Conservation (phyloP, 2,113 vertebrate species). For the Platycercus adscitus region DNA sequence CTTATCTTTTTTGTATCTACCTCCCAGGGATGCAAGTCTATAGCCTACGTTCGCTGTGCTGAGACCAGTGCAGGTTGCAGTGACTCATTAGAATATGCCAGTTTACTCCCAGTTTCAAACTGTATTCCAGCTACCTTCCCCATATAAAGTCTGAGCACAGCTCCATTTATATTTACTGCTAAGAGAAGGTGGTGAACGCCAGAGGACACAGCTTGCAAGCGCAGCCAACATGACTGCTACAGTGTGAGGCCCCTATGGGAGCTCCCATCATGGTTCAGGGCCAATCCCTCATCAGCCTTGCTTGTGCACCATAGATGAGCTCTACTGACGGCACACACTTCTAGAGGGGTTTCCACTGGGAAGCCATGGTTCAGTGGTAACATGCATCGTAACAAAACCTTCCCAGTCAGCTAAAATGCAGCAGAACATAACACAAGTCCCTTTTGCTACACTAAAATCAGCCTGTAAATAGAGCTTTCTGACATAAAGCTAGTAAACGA, state of each 20-base stretch:
- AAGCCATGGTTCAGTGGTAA: not conserved
- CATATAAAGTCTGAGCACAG: not conserved
- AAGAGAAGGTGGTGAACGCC: not conserved
- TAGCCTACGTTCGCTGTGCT: not conserved
- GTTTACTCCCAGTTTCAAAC: not conserved
- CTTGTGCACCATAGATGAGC: accelerated
- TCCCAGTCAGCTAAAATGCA: not conserved
- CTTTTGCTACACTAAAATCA: not conserved
- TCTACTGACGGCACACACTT: not conserved
- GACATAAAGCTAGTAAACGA: not conserved
- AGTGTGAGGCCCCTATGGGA: not conserved
- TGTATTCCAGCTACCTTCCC: not conserved
- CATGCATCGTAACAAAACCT: accelerated
- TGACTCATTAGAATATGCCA: not conserved
- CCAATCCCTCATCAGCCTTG: not conserved
- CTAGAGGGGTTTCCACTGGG: not conserved
- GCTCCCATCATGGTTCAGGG: accelerated
- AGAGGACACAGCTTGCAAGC: not conserved
- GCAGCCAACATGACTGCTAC: accelerated
- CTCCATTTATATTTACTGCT: not conserved
- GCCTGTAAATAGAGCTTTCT: not conserved
- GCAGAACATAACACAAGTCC: not conserved
- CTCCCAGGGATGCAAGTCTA: not conserved
- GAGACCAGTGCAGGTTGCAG: not conserved
- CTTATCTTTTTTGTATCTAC: not conserved